Evolutionary conservation across 2,113 vertebrate genomes (phyloP).

Genomic region (Lontra canadensis): DNA sequence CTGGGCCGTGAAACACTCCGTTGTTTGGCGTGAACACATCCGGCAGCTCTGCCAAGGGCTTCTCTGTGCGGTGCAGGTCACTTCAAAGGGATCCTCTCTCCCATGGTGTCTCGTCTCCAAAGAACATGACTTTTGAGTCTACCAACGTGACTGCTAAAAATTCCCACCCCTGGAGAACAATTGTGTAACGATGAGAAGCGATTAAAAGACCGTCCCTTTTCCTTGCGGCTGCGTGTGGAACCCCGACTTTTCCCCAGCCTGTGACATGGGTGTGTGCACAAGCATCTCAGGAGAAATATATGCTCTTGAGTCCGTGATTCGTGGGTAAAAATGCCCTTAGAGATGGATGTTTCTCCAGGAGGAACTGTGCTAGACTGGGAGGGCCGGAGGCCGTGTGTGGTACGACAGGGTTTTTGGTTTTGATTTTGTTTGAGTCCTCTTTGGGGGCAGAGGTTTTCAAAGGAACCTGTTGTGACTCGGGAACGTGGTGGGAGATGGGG

Average conservation of each 20-base stretch:
- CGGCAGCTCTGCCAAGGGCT: neutral
- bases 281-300: neutral
- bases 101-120: neutral
- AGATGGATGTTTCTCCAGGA: neutral
- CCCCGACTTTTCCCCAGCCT: neutral
- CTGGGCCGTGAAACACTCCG: neutral
- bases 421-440: neutral
- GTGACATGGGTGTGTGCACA: neutral
- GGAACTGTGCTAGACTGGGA: neutral
- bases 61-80: neutral
- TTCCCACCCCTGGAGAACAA: neutral
- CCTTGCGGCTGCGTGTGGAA: neutral
- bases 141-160: neutral
- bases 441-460: neutral
- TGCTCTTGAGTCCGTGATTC: neutral
- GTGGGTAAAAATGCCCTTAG: neutral
- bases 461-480: neutral
- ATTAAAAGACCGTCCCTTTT: neutral
- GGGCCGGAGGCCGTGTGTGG: neutral
- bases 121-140: neutral
- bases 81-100: neutral
- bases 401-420: rapidly evolving
- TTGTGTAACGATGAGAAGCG: neutral
- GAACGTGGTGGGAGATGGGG: slow-evolving; percentile 45
- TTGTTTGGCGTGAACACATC: neutral